Evolutionary conservation across 2,888 invertebrate species (phyloP).

Genomic region (Phengaris arion): DNA sequence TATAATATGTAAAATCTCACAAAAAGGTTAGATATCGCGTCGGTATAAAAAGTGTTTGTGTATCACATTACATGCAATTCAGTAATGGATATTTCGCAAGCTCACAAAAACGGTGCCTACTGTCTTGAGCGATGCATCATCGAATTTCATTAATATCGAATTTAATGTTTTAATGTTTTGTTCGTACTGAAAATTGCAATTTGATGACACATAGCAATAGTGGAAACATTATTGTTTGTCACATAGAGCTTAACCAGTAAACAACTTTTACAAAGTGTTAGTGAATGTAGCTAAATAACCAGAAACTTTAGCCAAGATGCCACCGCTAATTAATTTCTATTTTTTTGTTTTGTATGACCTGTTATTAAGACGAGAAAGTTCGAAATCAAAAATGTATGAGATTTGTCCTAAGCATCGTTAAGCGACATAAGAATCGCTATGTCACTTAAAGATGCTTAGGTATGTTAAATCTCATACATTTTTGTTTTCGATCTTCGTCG

Average conservation of each 20-base stretch:
- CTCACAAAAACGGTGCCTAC: slow-evolving; percentile 13
- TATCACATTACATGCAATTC: slow-evolving; percentile 38
- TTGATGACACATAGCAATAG: background rate
- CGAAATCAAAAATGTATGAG: no score
- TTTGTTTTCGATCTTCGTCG: no score
- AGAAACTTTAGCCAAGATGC: no score
- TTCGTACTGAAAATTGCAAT: background rate
- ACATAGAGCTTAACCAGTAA: background rate
- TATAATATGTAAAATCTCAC: background rate
- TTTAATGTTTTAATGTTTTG: background rate
- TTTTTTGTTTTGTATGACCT: no score
- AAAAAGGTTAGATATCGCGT: background rate
- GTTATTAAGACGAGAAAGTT: no score
- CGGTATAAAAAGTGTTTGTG: slow-evolving; percentile 38
- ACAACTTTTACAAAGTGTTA: background rate
- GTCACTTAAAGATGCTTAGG: no score
- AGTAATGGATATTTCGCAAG: slow-evolving; percentile 23
- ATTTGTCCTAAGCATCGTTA: no score
- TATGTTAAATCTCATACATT: no score
- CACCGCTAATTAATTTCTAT: no score
- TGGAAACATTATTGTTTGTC: background rate
- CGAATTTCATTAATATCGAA: slow-evolving; percentile 10
- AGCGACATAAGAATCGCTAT: no score
- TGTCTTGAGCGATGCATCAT: slow-evolving; percentile 17
- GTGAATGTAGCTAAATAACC: no score